Conservation (phyloP, 2,113 vertebrate species). For the Athene noctua region DNA sequence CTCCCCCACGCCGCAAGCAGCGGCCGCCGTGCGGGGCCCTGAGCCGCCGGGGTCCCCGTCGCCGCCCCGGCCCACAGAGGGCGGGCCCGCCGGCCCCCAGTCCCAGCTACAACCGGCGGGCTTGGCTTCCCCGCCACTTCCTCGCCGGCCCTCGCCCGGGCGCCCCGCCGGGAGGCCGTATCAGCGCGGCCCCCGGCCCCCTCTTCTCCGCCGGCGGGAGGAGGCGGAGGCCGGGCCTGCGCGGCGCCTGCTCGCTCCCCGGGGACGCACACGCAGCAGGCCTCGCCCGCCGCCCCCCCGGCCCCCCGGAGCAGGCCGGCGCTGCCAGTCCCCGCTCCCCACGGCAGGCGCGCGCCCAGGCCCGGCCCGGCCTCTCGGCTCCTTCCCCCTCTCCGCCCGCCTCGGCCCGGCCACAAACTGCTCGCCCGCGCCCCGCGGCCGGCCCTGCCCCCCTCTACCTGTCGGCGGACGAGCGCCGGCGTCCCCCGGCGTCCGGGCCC, state of each 20-base stretch:
- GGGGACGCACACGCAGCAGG: not conserved
- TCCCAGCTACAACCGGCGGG: not conserved
- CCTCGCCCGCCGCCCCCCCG: not conserved
- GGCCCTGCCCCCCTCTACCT: not conserved
- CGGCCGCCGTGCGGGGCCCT: not conserved
- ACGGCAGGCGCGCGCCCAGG: not conserved
- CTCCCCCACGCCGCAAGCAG: not conserved
- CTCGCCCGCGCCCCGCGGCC: not conserved
- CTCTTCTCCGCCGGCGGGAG: not conserved
- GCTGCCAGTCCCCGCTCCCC: not conserved
- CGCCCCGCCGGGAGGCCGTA: too few species aligned
- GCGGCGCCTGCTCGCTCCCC: not conserved
- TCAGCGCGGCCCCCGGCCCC: not conserved
- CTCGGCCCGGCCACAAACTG: not conserved
- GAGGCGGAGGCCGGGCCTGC: not conserved
- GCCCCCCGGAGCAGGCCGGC: not conserved
- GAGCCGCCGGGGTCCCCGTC: not conserved
- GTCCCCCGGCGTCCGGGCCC: not conserved
- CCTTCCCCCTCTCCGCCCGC: not conserved
- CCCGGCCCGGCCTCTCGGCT: not conserved
- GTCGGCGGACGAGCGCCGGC: not conserved
- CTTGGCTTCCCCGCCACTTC: not conserved
- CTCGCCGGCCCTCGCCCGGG: not conserved
- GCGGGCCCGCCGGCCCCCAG: not conserved
- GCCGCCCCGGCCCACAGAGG: not conserved